Conservation (phyloP, 2,113 vertebrate species). For the Centrocercus urophasianus region DNA sequence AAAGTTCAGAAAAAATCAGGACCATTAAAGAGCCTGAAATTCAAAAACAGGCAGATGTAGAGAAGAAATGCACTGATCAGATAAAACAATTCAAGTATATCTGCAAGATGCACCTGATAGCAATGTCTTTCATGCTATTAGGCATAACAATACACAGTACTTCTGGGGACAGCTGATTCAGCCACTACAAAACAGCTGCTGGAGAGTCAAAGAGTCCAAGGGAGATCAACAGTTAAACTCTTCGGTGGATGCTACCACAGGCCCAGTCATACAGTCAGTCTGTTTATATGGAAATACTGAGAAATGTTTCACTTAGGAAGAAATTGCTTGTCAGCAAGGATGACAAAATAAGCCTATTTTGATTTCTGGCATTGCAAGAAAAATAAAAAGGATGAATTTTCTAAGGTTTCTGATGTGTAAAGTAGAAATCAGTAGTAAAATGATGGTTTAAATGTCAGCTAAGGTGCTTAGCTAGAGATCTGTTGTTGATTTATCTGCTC, state of each 20-base stretch:
- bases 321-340: rapidly evolving
- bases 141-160: not conserved
- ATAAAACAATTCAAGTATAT: not conserved
- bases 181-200: not conserved
- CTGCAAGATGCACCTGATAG: not conserved
- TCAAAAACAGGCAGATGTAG: not conserved
- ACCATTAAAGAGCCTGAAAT: not conserved
- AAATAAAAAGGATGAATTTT: too few relatives aligned
- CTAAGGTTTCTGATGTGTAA: not conserved
- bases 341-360: not conserved
- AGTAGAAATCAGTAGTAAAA: not conserved
- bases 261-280: rapidly evolving
- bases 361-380: not conserved
- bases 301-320: not conserved
- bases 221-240: not conserved
- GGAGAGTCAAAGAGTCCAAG: not conserved
- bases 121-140: not conserved
- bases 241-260: not conserved
- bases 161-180: not conserved
- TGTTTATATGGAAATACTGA: not conserved
- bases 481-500: not conserved
- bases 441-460: rapidly evolving
- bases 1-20: not conserved
- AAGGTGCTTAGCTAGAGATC: not conserved
- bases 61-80: not conserved